Percentiles rank a stretch among this genome's conserved stretches.
Evolutionary conservation across 2,888 invertebrate species (phyloP).

Genomic region (Lapara coniferarum): DNA sequence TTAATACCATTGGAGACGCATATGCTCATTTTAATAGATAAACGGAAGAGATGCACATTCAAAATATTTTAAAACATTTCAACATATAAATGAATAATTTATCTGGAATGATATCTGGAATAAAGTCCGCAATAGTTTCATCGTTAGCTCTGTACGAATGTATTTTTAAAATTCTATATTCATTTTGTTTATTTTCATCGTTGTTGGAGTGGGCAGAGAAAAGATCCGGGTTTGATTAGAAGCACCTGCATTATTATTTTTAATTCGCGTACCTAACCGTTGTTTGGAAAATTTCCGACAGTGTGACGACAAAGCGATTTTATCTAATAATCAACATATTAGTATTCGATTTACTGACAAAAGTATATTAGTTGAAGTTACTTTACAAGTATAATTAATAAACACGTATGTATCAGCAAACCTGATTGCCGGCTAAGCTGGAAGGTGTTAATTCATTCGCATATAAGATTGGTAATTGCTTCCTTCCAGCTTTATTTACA

Average conservation of each 20-base stretch:
- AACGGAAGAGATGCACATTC: slow-evolving; percentile 18
- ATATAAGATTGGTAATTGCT: neutral
- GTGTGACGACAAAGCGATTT: no score
- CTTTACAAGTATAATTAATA: neutral
- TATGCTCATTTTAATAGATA: slow-evolving; percentile 21
- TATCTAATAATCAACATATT: neutral
- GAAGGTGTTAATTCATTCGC: slow-evolving; percentile 9
- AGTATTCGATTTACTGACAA: neutral
- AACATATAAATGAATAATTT: slow-evolving; percentile 8
- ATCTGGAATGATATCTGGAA: neutral
- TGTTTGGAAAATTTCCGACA: no score
- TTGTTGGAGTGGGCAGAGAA: neutral
- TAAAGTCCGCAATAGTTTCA: neutral
- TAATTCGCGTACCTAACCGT: no score
- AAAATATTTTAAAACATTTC: slow-evolving; percentile 23
- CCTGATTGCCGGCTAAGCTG: neutral
- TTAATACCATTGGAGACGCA: slow-evolving; percentile 30
- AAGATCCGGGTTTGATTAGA: neutral
- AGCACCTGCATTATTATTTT: neutral
- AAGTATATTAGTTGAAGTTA: neutral
- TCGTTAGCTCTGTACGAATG: neutral
- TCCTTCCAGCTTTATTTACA: slow-evolving; percentile 13
- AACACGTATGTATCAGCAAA: neutral
- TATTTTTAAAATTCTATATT: neutral
- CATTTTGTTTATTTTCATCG: neutral